phyloP scores from a whole-genome alignment of 2,797 vertebrate genomes.

The Arctocebus calabarensis region DNA sequence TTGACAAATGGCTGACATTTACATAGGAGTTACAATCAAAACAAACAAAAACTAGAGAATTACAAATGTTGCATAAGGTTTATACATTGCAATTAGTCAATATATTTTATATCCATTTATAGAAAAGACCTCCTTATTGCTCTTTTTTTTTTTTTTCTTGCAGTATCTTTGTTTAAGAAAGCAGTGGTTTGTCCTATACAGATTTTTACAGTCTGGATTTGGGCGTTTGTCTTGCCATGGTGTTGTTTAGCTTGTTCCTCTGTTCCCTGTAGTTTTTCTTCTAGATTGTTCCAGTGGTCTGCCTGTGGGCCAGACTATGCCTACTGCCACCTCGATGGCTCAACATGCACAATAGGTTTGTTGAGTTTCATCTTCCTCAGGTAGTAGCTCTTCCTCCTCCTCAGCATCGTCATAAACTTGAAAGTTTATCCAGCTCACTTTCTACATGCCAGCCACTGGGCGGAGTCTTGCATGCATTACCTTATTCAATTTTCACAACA shows the following conservation, averaged over 20 bases:
- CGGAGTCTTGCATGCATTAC: neutral
- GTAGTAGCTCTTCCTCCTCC: neutral
- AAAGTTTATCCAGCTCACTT: neutral
- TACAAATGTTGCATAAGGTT: neutral
- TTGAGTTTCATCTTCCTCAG: neutral
- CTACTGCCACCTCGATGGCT: neutral
- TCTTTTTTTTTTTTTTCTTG: neutral
- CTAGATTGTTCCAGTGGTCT: neutral
- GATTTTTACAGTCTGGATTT: neutral
- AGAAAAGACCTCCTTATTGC: neutral
- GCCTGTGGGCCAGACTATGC: neutral
- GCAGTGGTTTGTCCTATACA: neutral
- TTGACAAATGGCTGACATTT: neutral
- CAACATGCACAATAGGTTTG: neutral
- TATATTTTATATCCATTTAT: neutral
- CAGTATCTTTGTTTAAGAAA: neutral
- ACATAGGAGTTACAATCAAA: neutral
- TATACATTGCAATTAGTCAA: neutral
- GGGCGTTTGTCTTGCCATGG: fast-evolving
- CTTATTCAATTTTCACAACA: neutral
- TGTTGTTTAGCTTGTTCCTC: neutral
- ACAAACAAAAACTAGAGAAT: neutral
- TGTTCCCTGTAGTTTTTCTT: neutral
- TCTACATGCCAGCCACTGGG: neutral
- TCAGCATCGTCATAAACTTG: neutral